Percentiles rank a stretch among this genome's conserved stretches.
Evolutionary conservation across 2,113 vertebrate species (phyloP).

Genomic region (Marcusenius ussheri): DNA sequence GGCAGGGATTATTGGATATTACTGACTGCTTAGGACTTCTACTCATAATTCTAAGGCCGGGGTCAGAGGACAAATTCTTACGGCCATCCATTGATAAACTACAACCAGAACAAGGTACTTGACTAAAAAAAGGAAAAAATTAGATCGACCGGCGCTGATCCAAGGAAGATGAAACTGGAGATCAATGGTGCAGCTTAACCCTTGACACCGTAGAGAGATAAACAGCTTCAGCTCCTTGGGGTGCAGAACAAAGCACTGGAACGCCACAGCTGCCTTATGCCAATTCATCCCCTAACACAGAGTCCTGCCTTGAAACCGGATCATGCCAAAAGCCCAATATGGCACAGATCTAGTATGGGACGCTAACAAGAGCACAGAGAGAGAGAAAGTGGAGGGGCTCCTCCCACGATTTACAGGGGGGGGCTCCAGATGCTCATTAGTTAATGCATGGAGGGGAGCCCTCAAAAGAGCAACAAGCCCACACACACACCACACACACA

Average conservation of each 20-base stretch:
- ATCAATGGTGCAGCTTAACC: background rate
- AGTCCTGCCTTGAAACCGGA: background rate
- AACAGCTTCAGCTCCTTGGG: background rate
- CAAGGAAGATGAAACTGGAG: background rate
- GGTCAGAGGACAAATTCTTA: background rate
- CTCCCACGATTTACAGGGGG: background rate
- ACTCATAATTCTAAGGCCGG: background rate
- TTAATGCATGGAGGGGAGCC: background rate
- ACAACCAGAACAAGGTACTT: background rate
- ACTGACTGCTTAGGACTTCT: background rate
- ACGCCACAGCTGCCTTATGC: background rate
- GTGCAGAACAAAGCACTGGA: background rate
- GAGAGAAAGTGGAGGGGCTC: background rate
- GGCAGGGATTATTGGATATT: background rate
- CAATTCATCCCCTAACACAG: background rate
- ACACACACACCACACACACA: background rate
- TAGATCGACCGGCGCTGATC: background rate
- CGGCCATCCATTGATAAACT: background rate
- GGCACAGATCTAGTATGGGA: background rate
- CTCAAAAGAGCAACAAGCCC: background rate
- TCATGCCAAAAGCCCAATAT: background rate
- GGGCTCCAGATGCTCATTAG: background rate
- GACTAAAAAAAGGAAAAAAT: background rate
- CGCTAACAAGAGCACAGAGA: background rate
- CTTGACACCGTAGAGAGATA: background rate